A percentile compares a stretch with the other conserved stretches of the same genome.
These are phyloP conservation scores for Emydocephalus ijimae DNA, from an alignment of 2,113 vertebrate genomes.

Conservation along the genomic window DNA sequence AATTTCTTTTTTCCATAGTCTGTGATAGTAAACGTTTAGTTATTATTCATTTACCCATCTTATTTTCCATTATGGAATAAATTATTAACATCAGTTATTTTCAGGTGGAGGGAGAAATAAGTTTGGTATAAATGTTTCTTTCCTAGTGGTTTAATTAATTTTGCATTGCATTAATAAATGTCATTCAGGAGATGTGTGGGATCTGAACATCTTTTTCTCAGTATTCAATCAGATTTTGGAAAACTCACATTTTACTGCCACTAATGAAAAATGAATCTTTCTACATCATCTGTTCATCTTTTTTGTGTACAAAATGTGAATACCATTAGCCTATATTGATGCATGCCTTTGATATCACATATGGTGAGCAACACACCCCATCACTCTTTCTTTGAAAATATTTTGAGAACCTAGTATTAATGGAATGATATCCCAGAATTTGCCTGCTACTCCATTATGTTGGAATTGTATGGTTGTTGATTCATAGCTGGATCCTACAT, in stretches of 20 bases:
- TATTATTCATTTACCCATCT: background rate
- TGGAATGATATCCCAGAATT: background rate
- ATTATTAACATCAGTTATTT: slow-evolving; percentile 23
- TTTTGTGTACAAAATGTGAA: background rate
- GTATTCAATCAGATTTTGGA: background rate
- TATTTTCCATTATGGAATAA: slow-evolving; percentile 16
- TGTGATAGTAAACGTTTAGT: background rate
- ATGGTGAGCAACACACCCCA: background rate
- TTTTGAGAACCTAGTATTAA: background rate
- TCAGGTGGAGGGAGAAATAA: slow-evolving; percentile 4
- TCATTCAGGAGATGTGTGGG: background rate
- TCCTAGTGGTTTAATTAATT: background rate
- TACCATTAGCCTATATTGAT: background rate
- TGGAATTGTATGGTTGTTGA: background rate
- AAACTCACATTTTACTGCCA: background rate
- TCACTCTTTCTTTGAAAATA: background rate
- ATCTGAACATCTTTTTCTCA: background rate
- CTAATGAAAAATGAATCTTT: background rate
- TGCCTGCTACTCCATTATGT: background rate
- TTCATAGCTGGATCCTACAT: background rate
- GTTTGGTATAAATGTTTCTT: background rate
- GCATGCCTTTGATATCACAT: background rate
- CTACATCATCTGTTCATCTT: background rate
- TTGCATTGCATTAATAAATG: background rate
- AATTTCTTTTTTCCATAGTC: background rate